Evolutionary conservation across 1,140 invertebrate genomes (phyloP), one percentile per base, ranked within the genome.

Genomic region (Zaprionus africanus): DNA sequence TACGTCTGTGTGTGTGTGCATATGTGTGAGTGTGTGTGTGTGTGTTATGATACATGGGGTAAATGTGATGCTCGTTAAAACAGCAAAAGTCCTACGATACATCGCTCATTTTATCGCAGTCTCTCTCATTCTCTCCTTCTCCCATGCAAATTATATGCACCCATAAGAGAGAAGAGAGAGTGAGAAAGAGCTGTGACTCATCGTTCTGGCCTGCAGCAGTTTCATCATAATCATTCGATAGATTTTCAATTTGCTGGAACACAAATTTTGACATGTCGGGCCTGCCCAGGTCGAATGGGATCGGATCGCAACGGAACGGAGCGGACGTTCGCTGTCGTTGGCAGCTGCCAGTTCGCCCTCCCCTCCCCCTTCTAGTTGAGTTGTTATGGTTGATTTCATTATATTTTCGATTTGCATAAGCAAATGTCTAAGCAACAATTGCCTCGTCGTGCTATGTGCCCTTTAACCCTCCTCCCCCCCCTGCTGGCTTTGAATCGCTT

Each of bases 381-480:
- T 75, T 78, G 71, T 85, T 90, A 64, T 76, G 72, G 81, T 81
- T 88, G 85, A 90, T 90, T 90, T 88, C 85, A 88, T 88, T 88
- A 88, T 90, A 84, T 90, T 90, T 90, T 90, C 85, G 85, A 88
- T 88, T 88, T 88, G 84, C 84, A 88, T 88, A 90, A 79, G 78
- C 84, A 74, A 87, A 81, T 88, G 78, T 78, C 84, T 83, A 64
- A 81, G 80, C 84, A 88, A 84, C 81, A 88, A 87, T 78, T 26
- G 58, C 19, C 7, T 1, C 9, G 41, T 17, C 41, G 15, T 43
- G 41, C n/a, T 31, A 6, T 9, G 28, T 38, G 4, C 36, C 36
- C 36, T 15, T 15, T 38, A 34, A 34, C 36, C 2, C 36, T 38
- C 36, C 36, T 13, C 4, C 36, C n/a, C 49, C n/a, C 22, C 22